Conservation (phyloP, 2,113 vertebrate genomes). For the Lepisosteus osseus region DNA sequence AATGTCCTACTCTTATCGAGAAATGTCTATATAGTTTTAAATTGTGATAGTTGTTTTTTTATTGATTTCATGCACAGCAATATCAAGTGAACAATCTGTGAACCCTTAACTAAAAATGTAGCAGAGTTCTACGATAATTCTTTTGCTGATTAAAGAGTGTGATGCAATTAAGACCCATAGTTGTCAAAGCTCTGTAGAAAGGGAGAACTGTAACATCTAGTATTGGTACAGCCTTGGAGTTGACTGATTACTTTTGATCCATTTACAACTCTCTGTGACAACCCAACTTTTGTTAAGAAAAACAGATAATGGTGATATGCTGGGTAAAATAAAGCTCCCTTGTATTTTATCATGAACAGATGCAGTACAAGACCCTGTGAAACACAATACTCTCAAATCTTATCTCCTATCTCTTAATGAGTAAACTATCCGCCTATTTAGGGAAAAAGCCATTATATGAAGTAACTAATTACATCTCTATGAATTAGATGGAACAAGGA, state of each 20-base stretch:
- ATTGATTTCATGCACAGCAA: no score
- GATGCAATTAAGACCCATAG: no score
- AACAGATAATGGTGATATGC: neutral
- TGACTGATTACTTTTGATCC: slow-evolving; percentile 5
- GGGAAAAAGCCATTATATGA: slow-evolving; percentile 52
- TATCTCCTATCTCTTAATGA: slow-evolving; percentile 68
- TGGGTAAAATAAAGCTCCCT: slow-evolving; percentile 1
- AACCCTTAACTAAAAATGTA: no score
- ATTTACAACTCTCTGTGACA: neutral
- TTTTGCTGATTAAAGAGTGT: no score
- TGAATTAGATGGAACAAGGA: slow-evolving; percentile 55
- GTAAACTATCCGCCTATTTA: slow-evolving; percentile 35
- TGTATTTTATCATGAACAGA: slow-evolving; percentile 38
- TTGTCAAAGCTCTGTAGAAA: no score
- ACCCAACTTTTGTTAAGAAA: neutral
- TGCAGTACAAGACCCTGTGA: slow-evolving; percentile 45
- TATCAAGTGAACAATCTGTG: no score
- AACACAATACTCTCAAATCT: slow-evolving; percentile 56
- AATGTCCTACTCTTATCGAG: no score
- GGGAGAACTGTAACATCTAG: neutral
- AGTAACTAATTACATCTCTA: slow-evolving; percentile 62
- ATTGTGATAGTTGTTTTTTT: no score
- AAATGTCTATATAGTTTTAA: no score
- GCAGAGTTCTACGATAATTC: no score
- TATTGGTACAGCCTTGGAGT: neutral